Conservation (phyloP, 2,888 invertebrate species). For the Stenurella melanura region DNA sequence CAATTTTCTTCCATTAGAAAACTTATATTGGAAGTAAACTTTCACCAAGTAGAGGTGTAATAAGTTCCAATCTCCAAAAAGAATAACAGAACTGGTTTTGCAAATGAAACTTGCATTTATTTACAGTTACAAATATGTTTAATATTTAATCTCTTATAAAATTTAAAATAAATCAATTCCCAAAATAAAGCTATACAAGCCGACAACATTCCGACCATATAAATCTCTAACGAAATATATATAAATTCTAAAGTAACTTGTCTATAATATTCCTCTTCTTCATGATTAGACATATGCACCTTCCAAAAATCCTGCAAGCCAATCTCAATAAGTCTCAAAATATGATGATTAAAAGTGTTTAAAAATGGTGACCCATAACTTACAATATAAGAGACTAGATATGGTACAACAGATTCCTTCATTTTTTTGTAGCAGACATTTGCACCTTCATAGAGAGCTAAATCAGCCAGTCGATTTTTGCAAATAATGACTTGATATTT, state of each 20-base stretch:
- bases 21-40: too few species aligned
- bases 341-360: background rate
- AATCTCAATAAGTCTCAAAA: conserved; percentile 27
- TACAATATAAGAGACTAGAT: conserved; percentile 19
- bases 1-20: too few species aligned
- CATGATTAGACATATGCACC: background rate
- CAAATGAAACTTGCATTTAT: background rate
- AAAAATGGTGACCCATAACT: conserved; percentile 30
- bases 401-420: conserved; percentile 20
- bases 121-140: background rate
- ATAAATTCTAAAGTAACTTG: conserved; percentile 5
- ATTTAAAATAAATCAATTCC: background rate
- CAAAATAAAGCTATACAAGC: background rate
- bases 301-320: conserved; percentile 26
- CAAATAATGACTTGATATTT: conserved; percentile 7
- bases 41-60: too few species aligned
- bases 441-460: conserved; percentile 19
- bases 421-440: conserved; percentile 11
- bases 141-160: background rate
- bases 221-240: background rate
- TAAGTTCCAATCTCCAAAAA: background rate
- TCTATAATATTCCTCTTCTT: background rate
- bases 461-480: conserved; percentile 17
- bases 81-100: background rate
- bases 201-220: background rate